Conservation (phyloP, 2,113 vertebrate genomes). For the Empidonax traillii region DNA sequence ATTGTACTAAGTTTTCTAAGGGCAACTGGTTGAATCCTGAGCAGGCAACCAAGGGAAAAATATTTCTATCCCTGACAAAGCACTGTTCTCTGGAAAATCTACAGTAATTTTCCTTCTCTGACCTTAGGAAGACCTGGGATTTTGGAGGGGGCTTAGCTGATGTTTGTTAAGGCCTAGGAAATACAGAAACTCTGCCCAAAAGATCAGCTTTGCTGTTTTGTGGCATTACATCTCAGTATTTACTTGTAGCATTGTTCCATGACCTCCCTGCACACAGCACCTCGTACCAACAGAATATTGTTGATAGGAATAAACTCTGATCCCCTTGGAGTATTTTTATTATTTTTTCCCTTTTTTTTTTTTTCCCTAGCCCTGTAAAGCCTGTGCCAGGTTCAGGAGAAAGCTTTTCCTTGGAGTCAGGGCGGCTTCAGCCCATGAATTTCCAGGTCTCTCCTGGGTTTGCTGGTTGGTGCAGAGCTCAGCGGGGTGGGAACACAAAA, state of each 20-base stretch:
- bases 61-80: not conserved
- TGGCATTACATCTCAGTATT: accelerated
- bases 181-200: not conserved
- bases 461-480: not conserved
- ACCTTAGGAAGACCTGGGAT: not conserved
- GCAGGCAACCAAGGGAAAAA: not conserved
- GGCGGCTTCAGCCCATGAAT: accelerated
- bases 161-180: not conserved
- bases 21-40: not conserved
- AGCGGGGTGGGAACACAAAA: not conserved
- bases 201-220: not conserved
- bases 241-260: accelerated
- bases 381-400: not conserved
- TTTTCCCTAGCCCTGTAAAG: accelerated
- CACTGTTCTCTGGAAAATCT: not conserved
- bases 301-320: not conserved
- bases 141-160: not conserved
- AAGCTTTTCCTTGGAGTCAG: not conserved
- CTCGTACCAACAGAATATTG: accelerated
- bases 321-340: not conserved
- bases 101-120: not conserved
- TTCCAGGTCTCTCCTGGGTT: not conserved
- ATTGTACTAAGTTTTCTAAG: not conserved
- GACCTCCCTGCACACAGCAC: accelerated
- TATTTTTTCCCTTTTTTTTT: accelerated